These are phyloP conservation scores for Andrena haemorrhoa DNA, from an alignment of 2,888 invertebrate genomes.

Conservation along the genomic window DNA sequence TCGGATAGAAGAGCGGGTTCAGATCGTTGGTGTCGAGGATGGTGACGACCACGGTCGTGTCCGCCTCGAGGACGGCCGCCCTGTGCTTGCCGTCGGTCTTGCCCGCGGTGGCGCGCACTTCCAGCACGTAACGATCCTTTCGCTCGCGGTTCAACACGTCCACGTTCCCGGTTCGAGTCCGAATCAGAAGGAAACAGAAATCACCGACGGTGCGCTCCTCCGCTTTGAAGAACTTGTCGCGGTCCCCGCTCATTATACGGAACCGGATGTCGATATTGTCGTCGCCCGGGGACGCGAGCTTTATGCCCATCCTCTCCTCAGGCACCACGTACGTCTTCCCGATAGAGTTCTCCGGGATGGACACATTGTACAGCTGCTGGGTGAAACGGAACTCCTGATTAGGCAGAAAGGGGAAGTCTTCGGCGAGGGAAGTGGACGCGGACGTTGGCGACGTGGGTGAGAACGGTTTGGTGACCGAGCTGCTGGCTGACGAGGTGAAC, in stretches of 20 bases:
- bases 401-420: conserved; percentile 44
- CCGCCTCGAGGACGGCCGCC: conserved; percentile 87
- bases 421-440: conserved; percentile 40
- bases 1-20: conserved; percentile 96
- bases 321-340: conserved; percentile 94
- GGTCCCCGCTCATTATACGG: conserved; percentile 94
- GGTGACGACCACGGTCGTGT: conserved; percentile 89
- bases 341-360: conserved; percentile 96
- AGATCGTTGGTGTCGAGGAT: conserved; percentile 96
- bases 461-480: conserved; percentile 50
- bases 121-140: conserved; percentile 92
- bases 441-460: conserved; percentile 48
- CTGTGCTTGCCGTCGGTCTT: conserved; percentile 87
- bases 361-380: conserved; percentile 92
- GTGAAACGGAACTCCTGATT: conserved; percentile 89
- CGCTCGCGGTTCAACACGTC: conserved; percentile 97
- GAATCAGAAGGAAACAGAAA: conserved; percentile 96
- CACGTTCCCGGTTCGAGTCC: conserved; percentile 94
- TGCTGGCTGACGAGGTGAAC: conserved; percentile 43
- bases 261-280: conserved; percentile 89
- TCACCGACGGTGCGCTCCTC: conserved; percentile 96
- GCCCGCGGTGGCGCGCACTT: conserved; percentile 90
- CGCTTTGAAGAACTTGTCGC: conserved; percentile 96
- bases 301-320: conserved; percentile 93
- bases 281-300: conserved; percentile 81